Evolutionary conservation across 2,113 vertebrate genomes (phyloP).

Genomic region (Trachemys scripta): DNA sequence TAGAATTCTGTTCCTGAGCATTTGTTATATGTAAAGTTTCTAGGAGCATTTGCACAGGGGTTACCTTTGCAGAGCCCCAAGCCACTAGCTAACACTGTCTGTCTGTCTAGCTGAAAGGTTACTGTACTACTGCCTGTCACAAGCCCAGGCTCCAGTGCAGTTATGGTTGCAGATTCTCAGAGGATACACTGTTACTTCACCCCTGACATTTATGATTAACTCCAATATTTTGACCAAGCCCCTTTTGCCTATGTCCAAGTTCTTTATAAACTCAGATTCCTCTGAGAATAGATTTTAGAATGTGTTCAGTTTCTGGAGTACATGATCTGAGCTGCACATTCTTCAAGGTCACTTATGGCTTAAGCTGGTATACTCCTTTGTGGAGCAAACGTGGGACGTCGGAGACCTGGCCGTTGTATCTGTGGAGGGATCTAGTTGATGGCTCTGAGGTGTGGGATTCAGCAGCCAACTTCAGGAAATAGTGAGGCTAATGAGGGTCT

Average conservation of each 20-base stretch:
- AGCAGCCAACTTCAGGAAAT: background rate
- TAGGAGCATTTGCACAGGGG: background rate
- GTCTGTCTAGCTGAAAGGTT: background rate
- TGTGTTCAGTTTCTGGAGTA: accelerated
- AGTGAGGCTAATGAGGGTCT: background rate
- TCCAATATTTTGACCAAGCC: background rate
- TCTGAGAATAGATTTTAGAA: background rate
- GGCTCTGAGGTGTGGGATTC: background rate
- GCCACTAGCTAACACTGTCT: background rate
- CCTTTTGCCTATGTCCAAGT: background rate
- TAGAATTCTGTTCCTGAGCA: background rate
- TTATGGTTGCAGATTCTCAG: background rate
- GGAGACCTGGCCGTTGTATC: background rate
- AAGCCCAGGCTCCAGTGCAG: background rate
- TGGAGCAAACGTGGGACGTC: background rate
- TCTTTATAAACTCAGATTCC: background rate
- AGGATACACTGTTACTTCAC: background rate
- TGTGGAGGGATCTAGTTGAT: background rate
- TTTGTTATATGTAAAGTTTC: background rate
- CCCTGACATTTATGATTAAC: background rate
- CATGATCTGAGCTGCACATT: accelerated
- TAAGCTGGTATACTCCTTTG: background rate
- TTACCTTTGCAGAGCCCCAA: background rate
- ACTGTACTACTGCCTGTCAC: background rate
- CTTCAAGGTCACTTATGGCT: background rate